Conservation (phyloP, 2,113 vertebrate genomes). For the Lycaon pictus region DNA sequence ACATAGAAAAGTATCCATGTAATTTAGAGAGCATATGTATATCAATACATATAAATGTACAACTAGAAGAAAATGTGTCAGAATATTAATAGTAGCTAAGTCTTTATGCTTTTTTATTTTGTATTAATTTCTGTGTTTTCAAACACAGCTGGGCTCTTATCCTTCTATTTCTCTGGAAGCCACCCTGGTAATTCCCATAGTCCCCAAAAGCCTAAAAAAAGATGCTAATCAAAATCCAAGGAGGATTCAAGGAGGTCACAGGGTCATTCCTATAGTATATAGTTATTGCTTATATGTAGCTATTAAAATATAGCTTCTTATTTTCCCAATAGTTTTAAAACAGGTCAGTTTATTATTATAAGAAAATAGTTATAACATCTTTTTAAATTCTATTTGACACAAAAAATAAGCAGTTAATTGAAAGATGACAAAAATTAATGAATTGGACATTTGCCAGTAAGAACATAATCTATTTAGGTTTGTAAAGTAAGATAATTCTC, state of each 20-base stretch:
- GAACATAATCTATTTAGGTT: background rate
- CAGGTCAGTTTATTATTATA: background rate
- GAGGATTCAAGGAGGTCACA: background rate
- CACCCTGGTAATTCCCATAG: background rate
- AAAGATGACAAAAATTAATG: conserved; percentile 50
- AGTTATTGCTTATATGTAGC: background rate
- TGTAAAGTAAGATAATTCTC: conserved; percentile 33
- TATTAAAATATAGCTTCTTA: conserved; percentile 53
- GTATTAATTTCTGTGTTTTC: background rate
- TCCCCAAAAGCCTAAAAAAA: conserved; percentile 29
- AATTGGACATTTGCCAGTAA: background rate
- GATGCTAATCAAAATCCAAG: conserved; percentile 60
- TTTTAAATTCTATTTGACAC: conserved; percentile 16
- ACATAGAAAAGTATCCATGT: background rate
- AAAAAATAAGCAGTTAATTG: background rate
- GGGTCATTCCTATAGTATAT: background rate
- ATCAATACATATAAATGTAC: background rate
- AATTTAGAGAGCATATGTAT: background rate
- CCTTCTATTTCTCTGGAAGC: conserved; percentile 45
- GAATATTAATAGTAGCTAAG: conserved; percentile 4
- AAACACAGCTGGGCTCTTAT: conserved; percentile 39
- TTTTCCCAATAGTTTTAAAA: conserved; percentile 2
- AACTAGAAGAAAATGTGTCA: background rate
- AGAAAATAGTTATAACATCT: background rate
- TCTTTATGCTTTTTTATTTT: background rate